A percentile compares a stretch with the other conserved stretches of the same genome.
These are phyloP conservation scores for Baryphthengus martii DNA, from an alignment of 2,113 vertebrate species.

Conservation along the genomic window DNA sequence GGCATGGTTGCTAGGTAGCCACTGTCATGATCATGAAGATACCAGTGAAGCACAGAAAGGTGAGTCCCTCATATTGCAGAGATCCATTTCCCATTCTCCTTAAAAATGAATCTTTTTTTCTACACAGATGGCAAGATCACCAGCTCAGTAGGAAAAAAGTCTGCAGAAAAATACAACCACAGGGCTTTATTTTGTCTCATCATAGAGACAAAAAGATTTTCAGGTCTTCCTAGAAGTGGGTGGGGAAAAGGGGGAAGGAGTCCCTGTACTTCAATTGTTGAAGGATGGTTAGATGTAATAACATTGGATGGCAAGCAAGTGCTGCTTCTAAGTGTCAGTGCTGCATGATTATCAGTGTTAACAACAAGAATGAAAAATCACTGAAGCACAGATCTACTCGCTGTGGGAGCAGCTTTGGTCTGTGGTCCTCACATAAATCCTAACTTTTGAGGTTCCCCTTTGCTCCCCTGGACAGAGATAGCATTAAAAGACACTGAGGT, in stretches of 20 bases:
- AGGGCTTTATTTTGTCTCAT: slow-evolving; percentile 38
- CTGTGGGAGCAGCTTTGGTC: neutral
- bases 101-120: slow-evolving; percentile 47
- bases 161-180: slow-evolving; percentile 31
- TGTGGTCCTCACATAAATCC: neutral
- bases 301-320: neutral
- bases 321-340: neutral
- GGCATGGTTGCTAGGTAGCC: slow-evolving; percentile 74
- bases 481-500: neutral
- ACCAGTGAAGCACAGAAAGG: slow-evolving; percentile 61
- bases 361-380: neutral
- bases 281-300: neutral
- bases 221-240: neutral
- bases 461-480: neutral
- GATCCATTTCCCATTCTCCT: slow-evolving; percentile 70
- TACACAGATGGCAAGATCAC: slow-evolving; percentile 55
- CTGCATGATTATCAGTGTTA: neutral
- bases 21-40: slow-evolving; percentile 56
- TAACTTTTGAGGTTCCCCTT: neutral
- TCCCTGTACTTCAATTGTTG: neutral
- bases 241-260: neutral
- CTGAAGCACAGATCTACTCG: neutral
- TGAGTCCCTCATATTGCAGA: slow-evolving; percentile 65
- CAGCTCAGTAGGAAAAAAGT: slow-evolving; percentile 49
- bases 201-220: neutral